These are phyloP conservation scores for Stenodera caucasica DNA, from an alignment of 2,888 invertebrate species.

Conservation along the genomic window DNA sequence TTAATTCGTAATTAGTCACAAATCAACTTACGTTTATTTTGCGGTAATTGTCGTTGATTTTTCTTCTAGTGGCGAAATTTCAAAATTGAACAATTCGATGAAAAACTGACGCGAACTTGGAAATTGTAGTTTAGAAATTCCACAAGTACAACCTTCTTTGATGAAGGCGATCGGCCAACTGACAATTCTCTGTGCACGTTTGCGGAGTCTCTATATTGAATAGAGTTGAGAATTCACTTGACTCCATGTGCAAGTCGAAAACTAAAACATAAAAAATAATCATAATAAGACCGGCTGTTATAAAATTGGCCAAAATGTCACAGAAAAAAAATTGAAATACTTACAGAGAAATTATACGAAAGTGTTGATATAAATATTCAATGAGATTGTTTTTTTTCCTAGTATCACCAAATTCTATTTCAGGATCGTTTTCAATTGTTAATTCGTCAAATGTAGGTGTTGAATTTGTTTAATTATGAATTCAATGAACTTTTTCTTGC, in stretches of 20 bases:
- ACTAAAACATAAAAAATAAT: background rate
- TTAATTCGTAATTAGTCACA: too few species aligned
- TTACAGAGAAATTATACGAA: too few species aligned
- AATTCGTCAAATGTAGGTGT: background rate
- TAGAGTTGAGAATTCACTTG: conserved; percentile 2
- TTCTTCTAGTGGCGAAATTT: background rate
- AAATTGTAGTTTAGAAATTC: too few species aligned
- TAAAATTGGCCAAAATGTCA: too few species aligned
- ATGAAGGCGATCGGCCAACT: background rate
- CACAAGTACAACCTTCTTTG: background rate
- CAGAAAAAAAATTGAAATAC: too few species aligned
- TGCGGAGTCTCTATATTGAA: background rate
- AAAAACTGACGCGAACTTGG: background rate
- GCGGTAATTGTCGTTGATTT: background rate
- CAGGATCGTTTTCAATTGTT: too few species aligned
- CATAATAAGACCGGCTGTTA: background rate
- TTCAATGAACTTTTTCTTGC: background rate
- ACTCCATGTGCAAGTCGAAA: background rate
- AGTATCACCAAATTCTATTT: too few species aligned
- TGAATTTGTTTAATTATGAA: background rate
- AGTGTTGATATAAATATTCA: too few species aligned
- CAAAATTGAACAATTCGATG: background rate
- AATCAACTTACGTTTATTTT: background rate
- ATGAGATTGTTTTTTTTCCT: too few species aligned
- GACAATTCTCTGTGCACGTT: background rate